A percentile compares a stretch with the other conserved stretches of the same genome.
Evolutionary conservation across 2,797 vertebrate genomes (phyloP).

Genomic region (Hoplostethus mediterraneus): DNA sequence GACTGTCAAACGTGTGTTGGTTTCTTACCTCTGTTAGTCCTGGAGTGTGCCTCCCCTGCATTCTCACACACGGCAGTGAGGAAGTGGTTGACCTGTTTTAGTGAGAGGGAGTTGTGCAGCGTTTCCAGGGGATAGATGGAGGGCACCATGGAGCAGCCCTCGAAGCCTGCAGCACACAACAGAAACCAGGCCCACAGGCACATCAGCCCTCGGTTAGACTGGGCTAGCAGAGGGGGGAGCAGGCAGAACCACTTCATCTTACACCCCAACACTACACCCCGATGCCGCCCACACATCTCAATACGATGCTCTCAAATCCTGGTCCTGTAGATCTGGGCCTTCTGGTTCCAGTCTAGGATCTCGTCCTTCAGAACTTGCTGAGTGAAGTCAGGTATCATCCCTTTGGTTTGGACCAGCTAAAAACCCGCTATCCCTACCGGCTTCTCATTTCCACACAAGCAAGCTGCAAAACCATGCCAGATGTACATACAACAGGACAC

Average conservation of each 20-base stretch:
- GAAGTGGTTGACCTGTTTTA: conserved; percentile 95
- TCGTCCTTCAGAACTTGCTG: background rate
- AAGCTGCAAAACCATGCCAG: conserved; percentile 3
- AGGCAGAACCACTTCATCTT: conserved; percentile 46
- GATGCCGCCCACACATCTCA: conserved; percentile 35
- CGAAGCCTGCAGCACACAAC: conserved; percentile 89
- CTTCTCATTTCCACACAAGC: too few relatives aligned
- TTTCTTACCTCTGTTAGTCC: conserved; percentile 89
- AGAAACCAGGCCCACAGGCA: conserved; percentile 58
- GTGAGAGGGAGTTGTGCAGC: conserved; percentile 97
- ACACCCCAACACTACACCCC: conserved; percentile 32
- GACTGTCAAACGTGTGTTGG: accelerated
- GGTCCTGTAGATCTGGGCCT: conserved; percentile 23
- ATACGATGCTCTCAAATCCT: conserved; percentile 16
- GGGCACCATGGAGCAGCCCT: conserved; percentile 99
- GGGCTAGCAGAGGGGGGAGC: conserved; percentile 27
- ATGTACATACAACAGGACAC: conserved; percentile 48
- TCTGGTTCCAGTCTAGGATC: background rate
- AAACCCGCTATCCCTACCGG: conserved; percentile 1
- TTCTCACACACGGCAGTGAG: conserved; percentile 90
- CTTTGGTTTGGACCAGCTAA: too few relatives aligned
- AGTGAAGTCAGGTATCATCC: too few relatives aligned
- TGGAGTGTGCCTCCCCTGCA: conserved; percentile 86
- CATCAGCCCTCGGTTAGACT: conserved; percentile 55
- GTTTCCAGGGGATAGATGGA: conserved; percentile 98